These are phyloP conservation scores for Charanyca ferruginea DNA, from an alignment of 2,888 invertebrate species.

Conservation along the genomic window DNA sequence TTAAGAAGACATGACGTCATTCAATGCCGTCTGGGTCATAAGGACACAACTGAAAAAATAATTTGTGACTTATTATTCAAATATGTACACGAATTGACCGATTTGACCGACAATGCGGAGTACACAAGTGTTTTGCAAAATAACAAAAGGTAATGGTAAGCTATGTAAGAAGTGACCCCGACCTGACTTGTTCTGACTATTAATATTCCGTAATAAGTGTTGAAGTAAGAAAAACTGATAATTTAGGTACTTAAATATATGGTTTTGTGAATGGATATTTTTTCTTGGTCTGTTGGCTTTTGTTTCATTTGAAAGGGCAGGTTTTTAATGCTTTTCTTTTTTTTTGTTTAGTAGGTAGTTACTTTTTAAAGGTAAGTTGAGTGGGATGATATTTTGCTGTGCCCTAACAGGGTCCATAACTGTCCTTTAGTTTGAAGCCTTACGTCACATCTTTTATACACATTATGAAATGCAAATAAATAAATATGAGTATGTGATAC, in stretches of 20 bases:
- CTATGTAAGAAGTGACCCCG: constrained; percentile 73
- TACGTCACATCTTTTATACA: no score
- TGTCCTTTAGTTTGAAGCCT: no score
- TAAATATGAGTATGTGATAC: no score
- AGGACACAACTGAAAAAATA: constrained; percentile 80
- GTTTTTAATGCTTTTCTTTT: constrained; percentile 8
- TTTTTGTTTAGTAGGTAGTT: not conserved
- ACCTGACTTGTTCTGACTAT: constrained; percentile 39
- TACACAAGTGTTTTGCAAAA: constrained; percentile 79
- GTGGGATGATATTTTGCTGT: no score
- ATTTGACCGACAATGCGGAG: constrained; percentile 76
- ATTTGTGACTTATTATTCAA: constrained; percentile 70
- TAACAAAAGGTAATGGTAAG: constrained; percentile 60
- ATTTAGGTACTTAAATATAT: constrained; percentile 11
- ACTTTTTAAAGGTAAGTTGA: not conserved
- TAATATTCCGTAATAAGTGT: constrained; percentile 53
- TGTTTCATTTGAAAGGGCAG: not conserved
- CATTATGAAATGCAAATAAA: no score
- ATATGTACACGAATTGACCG: constrained; percentile 76
- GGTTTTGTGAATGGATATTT: constrained; percentile 32
- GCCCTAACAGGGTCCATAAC: no score
- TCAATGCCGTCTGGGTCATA: constrained; percentile 80
- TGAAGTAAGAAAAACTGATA: constrained; percentile 45
- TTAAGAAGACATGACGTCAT: constrained; percentile 68
- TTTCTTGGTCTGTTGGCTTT: constrained; percentile 26